Conservation (phyloP, 2,797 vertebrate genomes). For the Eulemur rubriventer region DNA sequence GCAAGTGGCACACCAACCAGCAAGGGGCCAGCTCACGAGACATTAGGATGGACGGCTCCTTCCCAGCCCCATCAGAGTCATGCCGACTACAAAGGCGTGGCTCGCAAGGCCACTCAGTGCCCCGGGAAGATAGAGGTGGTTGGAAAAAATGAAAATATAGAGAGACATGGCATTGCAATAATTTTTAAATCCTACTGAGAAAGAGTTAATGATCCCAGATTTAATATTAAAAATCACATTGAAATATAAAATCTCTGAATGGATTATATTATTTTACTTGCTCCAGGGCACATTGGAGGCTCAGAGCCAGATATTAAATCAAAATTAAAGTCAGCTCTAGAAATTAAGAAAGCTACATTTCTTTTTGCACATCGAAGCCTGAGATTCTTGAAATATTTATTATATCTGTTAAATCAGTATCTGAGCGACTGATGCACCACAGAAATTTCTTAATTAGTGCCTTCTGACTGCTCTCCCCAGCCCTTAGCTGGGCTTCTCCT, state of each 20-base stretch:
- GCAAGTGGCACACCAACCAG: not conserved
- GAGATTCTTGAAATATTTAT: conserved; percentile 6
- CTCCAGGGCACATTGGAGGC: not conserved
- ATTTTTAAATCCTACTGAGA: not conserved
- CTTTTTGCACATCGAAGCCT: not conserved
- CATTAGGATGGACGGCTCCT: not conserved
- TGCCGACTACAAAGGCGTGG: not conserved
- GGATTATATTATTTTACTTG: not conserved
- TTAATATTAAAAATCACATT: not conserved
- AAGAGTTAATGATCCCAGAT: not conserved
- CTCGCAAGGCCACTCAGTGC: fast-evolving
- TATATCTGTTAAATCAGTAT: not conserved
- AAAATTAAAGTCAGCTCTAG: not conserved
- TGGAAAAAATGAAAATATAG: not conserved
- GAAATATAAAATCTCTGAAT: not conserved
- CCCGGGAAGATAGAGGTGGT: not conserved
- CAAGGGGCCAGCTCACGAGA: not conserved
- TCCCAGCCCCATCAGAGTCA: fast-evolving
- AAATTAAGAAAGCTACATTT: conserved; percentile 17
- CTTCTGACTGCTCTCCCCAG: not conserved
- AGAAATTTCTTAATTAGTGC: not conserved
- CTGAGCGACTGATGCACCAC: not conserved
- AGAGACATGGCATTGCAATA: not conserved
- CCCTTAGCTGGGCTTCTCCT: not conserved
- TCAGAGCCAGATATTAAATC: not conserved